Base-by-base conservation (phyloP, 1,140 invertebrate genomes). In the Coelopa frigida region DNA sequence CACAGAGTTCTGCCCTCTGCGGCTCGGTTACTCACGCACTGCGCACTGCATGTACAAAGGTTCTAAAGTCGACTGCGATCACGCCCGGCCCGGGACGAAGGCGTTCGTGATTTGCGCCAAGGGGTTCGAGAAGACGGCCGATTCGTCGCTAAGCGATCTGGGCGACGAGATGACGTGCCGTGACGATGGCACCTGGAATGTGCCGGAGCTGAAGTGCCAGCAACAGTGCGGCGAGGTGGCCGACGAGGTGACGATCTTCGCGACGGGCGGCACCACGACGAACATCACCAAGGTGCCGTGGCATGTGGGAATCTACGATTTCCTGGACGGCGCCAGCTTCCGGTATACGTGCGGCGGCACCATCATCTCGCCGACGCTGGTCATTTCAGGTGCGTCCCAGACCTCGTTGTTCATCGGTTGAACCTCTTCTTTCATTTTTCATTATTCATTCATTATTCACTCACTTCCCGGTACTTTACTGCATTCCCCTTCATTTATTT, bases 281-380 rank as follows among this genome's bases (percentile, higher is more conserved):
- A 41, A 52, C 22, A 32, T 40, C 11, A 49, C 32, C 6, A 6
- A 37, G 12, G 67, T 76, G 41, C 76, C 75, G 0, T 78, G 77
- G 75, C 72, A 77, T 47, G 65, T 68, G 4, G 75, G 72, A 1
- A 67, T 78, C 18, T 78, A 46, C 27, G n/a, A 72, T 66, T 40
- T 53, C 45, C 1, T 12, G 21, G 14, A 31, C 21, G 10, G 22
- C 27, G 24, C 29, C 23, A 3, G 54, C 22, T 8, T 43, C 51
- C 4, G 61, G 58, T 69, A 72, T 47, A 70, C 71, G 33, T 76
- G 74, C 48, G 72, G 68, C 0, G 73, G 73, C 1, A 64, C 72
- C 4, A 59, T 75, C 4, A 55, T 75, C 32, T 67, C 51, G 43
- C 57, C 52, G 24, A 68, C 57, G 20, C 33, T 67, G 23, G 52